Base-by-base conservation (phyloP, 2,888 invertebrate genomes). In the Anthoptus insignis region DNA sequence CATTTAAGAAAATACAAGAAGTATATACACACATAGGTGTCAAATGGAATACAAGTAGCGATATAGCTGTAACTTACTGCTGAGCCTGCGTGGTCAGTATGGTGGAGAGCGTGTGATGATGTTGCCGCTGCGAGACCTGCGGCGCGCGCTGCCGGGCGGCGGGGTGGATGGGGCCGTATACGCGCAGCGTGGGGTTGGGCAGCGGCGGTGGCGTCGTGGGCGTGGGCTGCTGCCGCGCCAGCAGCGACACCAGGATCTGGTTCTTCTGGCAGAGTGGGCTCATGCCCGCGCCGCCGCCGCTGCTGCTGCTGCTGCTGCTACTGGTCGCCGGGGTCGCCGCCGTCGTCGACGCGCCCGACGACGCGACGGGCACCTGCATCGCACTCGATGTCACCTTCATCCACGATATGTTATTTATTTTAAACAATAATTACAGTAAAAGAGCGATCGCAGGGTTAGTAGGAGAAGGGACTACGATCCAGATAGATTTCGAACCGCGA, bases 261-360 rank as follows among this genome's bases (percentile, higher is more conserved):
- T 98, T 98, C 82, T 96, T 96, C 86, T 97, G 96, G 87, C 97
- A 97, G 57, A 98, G 92, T 73, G 96, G 95, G 76, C 97, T 97
- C 84, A 90, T 93, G 74, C 89, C 89, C 45, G 85, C 75, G 68
- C 80, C 77, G 72, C 81, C n/a, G 87, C 84, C 59, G 86, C 89
- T 19, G 83, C 82, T 52, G 76, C 88, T 16, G 79, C 80, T 32
- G 85, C 78, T 6, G 82, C 80, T 78, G 72, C 81, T 84, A 6
- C 83, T 77, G 42, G 81, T 79, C n/a, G 87, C 84, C 59, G 86
- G 89, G 19, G 83, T 82, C 53, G 76, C 88, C 19, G 79, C 80
- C 34, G 85, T 79, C 7, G 82, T 77, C 32, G 88, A 81, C 14
- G 94, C 92, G n/a, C 95, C 94, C 13, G 85, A 81, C 0, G 73